Evolutionary conservation across 2,113 vertebrate genomes (phyloP).

Genomic region (Argyrosomus japonicus): DNA sequence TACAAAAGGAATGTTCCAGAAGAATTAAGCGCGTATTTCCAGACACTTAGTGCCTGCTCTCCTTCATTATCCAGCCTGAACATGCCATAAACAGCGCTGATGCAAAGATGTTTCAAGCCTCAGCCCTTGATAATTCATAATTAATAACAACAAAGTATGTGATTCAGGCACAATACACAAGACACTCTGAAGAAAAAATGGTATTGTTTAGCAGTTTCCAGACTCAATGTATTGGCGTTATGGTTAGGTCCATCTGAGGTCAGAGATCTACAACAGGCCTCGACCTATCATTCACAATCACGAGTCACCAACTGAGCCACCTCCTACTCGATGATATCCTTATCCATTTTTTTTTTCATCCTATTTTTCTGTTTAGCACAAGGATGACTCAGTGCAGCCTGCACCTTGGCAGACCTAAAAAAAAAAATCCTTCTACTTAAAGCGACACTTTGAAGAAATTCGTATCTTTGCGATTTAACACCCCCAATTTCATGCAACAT

Average conservation of each 20-base stretch:
- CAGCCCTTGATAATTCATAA: background rate
- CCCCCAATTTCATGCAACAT: too few relatives aligned
- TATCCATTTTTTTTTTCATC: slow-evolving; percentile 22
- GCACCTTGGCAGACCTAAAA: background rate
- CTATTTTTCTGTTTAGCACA: slow-evolving; percentile 19
- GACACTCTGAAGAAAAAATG: background rate
- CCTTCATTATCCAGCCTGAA: slow-evolving; percentile 8
- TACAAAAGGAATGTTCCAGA: slow-evolving; percentile 42
- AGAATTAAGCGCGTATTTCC: slow-evolving; percentile 2
- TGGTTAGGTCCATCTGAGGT: background rate
- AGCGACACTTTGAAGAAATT: too few relatives aligned
- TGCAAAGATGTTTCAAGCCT: background rate
- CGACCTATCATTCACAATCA: slow-evolving; percentile 11
- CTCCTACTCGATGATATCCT: background rate
- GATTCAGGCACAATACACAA: background rate
- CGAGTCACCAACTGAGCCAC: slow-evolving; percentile 24
- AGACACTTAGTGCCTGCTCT: slow-evolving; percentile 1
- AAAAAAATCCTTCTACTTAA: too few relatives aligned
- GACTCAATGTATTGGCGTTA: background rate
- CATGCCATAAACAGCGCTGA: background rate
- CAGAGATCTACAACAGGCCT: slow-evolving; percentile 1
- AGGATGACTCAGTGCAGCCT: slow-evolving; percentile 12
- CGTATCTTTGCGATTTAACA: too few relatives aligned
- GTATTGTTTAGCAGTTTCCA: background rate
- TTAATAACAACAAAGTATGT: background rate